These are phyloP conservation scores for Cavia aperea DNA, from an alignment of 2,113 vertebrate genomes.

Conservation along the genomic window DNA sequence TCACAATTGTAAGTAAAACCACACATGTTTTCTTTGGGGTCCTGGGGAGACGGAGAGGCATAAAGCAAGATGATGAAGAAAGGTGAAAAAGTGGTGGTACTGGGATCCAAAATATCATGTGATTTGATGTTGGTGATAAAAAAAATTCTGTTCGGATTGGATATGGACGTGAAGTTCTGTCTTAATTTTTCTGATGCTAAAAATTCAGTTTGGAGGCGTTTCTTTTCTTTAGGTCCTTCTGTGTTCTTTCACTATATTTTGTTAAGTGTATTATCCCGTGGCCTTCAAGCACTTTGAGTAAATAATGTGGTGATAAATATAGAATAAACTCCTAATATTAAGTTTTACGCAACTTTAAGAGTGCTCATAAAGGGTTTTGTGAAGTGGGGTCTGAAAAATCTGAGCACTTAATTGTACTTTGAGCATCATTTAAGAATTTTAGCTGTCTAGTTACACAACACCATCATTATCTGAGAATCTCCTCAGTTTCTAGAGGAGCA, in stretches of 20 bases:
- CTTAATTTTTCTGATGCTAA: background rate
- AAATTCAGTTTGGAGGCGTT: background rate
- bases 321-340: background rate
- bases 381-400: background rate
- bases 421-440: background rate
- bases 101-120: background rate
- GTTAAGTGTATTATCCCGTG: background rate
- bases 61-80: background rate
- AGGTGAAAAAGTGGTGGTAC: background rate
- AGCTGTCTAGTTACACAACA: background rate
- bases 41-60: too few relatives aligned
- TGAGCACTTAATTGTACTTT: background rate
- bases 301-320: background rate
- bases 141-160: background rate
- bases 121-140: background rate
- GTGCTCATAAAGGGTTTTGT: background rate
- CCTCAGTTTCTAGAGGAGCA: background rate
- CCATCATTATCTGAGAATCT: background rate
- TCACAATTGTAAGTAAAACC: conserved; percentile 94
- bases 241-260: background rate
- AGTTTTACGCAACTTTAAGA: background rate
- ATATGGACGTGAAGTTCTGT: background rate
- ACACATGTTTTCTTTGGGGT: background rate
- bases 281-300: background rate
- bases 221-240: background rate